Conservation (phyloP, 2,888 invertebrate species). For the Lithophane leautieri region DNA sequence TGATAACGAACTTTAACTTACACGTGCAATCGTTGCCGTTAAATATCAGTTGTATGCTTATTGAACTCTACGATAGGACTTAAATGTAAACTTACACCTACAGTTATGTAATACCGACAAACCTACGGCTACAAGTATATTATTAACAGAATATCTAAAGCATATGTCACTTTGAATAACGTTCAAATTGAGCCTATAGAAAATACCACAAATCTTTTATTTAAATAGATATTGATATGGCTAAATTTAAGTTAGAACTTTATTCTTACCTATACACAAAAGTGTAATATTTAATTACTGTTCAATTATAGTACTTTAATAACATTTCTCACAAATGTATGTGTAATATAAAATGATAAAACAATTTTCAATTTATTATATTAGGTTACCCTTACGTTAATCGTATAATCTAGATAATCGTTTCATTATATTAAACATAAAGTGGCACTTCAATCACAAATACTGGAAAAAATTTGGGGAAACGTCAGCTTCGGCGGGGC, state of each 20-base stretch:
- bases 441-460: slow-evolving; percentile 95
- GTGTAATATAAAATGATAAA: slow-evolving; percentile 91
- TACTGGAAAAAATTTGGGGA: slow-evolving; percentile 93
- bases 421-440: slow-evolving; percentile 93
- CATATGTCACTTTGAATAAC: slow-evolving; percentile 91
- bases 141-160: slow-evolving; percentile 91
- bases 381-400: slow-evolving; percentile 91
- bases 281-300: slow-evolving; percentile 90
- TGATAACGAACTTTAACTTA: slow-evolving; percentile 89
- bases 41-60: slow-evolving; percentile 89
- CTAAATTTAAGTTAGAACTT: slow-evolving; percentile 91
- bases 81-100: slow-evolving; percentile 84
- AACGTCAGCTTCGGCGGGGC: slow-evolving; percentile 88
- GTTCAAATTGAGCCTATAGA: slow-evolving; percentile 91
- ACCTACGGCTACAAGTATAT: slow-evolving; percentile 90
- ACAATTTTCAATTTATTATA: slow-evolving; percentile 91
- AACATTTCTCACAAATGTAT: slow-evolving; percentile 91
- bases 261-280: slow-evolving; percentile 90
- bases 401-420: slow-evolving; percentile 91
- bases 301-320: slow-evolving; percentile 90
- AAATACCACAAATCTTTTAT: slow-evolving; percentile 91
- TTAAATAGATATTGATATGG: slow-evolving; percentile 91
- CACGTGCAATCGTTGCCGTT: slow-evolving; percentile 89
- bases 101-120: slow-evolving; percentile 89
- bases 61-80: slow-evolving; percentile 85